Evolutionary conservation across 2,113 vertebrate genomes (phyloP), one percentile per base, ranked within the genome.

Genomic region (Chionomys nivalis): DNA sequence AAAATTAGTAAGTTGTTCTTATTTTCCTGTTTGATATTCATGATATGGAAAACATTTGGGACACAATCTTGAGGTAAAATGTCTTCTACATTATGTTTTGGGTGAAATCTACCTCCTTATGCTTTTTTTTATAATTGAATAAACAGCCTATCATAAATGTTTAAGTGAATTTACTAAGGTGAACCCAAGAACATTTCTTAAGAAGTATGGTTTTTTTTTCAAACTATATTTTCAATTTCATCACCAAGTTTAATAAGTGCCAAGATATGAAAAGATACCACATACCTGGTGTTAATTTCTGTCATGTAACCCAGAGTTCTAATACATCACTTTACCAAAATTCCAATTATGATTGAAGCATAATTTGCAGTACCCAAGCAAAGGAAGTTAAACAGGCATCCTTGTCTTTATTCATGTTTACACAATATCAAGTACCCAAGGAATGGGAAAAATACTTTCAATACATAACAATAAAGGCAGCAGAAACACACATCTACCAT

Each of bases 121-220:
- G 7, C 13, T 47, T 90, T 78, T 33, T 55, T 49, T 39, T 17
- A n/a, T 42, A 93, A 75, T 78, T 61, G 89, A 91, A 76, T 42
- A 79, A 88, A 90, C 4, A 16, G 61, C 55, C 33, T n/a, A 4
- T 58, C 63, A 72, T 39, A 87, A n/a, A 58, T 66, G 94, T 95
- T 96, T 91, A 72, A 83, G 52, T 65, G 65, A 92, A 66, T 63
- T 90, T 86, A 66, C 66, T 52, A 82, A 93, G 28, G 55, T 42
- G 58, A 90, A 89, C 19, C 58, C 72, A 89, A 91, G 65, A 55
- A 39, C 61, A 36, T 88, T 55, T 28, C 55, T 92, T 70, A 72
- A 65, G 28, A 91, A 93, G 1, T 39, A n/a, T 26, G 52, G 52
- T 11, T 52, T 14, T 72, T 76, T 91, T 95, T 73, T 42, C 65